Evolutionary conservation across 2,888 invertebrate species (phyloP).

Genomic region (Norana najaformis): DNA sequence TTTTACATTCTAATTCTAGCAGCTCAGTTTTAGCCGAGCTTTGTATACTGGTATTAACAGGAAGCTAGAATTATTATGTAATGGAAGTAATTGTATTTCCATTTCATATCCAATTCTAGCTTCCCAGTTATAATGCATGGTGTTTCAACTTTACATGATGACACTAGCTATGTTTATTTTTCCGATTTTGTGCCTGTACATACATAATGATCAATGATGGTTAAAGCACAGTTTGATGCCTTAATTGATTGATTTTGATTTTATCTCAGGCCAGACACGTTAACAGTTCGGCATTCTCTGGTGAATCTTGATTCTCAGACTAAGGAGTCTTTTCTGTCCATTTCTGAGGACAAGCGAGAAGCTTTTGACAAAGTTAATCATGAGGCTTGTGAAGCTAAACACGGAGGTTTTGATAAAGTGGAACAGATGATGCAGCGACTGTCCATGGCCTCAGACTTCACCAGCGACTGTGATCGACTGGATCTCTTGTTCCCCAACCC

Average conservation of each 20-base stretch:
- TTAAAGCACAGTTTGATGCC: background rate
- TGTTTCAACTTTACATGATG: background rate
- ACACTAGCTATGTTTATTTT: background rate
- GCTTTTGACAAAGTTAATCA: background rate
- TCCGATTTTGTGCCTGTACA: background rate
- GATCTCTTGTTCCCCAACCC: background rate
- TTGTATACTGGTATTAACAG: background rate
- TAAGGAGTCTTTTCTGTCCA: background rate
- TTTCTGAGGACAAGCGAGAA: background rate
- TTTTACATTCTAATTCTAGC: no score
- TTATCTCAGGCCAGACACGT: background rate
- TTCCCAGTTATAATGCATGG: background rate
- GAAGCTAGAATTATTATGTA: background rate
- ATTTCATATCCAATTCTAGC: background rate
- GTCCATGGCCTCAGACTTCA: slow-evolving; percentile 4
- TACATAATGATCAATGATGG: no score
- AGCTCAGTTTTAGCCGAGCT: background rate
- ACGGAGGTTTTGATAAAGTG: background rate
- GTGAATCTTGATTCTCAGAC: background rate
- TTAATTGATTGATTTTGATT: background rate
- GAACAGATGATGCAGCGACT: background rate
- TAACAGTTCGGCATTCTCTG: background rate
- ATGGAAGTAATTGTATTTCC: background rate
- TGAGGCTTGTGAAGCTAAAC: background rate
- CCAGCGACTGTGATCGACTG: background rate